Conservation (phyloP, 2,797 vertebrate species). For the Sebastes minor region DNA sequence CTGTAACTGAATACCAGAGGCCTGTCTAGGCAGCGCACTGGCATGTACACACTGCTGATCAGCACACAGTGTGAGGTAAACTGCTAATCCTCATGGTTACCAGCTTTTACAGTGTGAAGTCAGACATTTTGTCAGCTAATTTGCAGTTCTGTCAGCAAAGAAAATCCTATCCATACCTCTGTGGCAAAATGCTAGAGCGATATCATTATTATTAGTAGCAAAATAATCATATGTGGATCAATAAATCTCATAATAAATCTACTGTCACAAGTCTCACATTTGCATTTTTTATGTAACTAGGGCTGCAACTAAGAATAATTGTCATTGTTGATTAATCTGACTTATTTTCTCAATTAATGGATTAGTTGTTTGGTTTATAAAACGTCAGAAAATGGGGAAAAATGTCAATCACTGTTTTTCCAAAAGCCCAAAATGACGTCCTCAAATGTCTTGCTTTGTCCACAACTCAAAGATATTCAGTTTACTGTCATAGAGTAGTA, state of each 20-base stretch:
- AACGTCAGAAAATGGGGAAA: no score
- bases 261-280: neutral
- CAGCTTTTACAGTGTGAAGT: neutral
- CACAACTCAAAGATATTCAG: no score
- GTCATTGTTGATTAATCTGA: no score
- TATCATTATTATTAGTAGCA: neutral
- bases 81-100: neutral
- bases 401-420: no score
- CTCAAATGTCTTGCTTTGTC: no score
- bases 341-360: no score
- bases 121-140: neutral
- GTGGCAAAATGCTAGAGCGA: neutral
- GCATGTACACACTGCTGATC: neutral
- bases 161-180: neutral
- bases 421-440: no score
- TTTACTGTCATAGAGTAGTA: no score
- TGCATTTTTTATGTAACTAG: neutral
- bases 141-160: neutral
- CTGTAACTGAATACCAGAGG: constrained; percentile 59
- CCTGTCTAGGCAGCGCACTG: constrained; percentile 14
- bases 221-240: neutral
- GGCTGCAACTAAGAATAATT: no score
- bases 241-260: neutral
- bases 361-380: no score
- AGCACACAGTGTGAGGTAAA: neutral